Evolutionary conservation across 2,888 invertebrate species (phyloP).

Genomic region (Drosophila macrospina): DNA sequence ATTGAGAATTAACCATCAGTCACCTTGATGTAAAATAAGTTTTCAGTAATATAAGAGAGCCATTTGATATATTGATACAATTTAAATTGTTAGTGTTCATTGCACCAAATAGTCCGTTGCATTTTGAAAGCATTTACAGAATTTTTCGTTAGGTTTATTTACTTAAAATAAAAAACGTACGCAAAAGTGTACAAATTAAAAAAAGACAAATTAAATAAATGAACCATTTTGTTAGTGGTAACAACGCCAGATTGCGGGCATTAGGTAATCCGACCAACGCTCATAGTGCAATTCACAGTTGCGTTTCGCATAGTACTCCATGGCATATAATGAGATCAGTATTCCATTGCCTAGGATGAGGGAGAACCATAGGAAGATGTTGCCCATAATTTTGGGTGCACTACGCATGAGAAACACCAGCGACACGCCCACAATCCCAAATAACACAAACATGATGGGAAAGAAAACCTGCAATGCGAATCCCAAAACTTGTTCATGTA

Average conservation of each 20-base stretch:
- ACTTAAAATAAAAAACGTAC: conserved; percentile 48
- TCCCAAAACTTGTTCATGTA: conserved; percentile 94
- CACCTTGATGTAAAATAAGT: conserved; percentile 66
- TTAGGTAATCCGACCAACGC: conserved; percentile 80
- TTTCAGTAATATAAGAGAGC: conserved; percentile 35
- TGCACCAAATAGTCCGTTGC: background rate
- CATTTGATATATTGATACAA: conserved; percentile 36
- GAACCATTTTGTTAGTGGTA: conserved; percentile 53
- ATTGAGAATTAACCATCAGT: conserved; percentile 48
- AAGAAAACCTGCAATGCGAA: conserved; percentile 94
- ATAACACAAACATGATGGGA: conserved; percentile 92
- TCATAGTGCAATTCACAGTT: conserved; percentile 74
- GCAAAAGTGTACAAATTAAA: conserved; percentile 60
- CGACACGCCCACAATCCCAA: conserved; percentile 88
- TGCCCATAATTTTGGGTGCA: conserved; percentile 87
- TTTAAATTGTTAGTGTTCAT: background rate
- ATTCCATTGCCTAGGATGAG: conserved; percentile 91
- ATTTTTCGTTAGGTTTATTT: conserved; percentile 55
- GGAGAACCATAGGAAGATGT: conserved; percentile 94
- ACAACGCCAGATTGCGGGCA: conserved; percentile 87
- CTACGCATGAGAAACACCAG: conserved; percentile 87
- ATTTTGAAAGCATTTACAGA: conserved; percentile 18
- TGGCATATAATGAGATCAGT: conserved; percentile 89
- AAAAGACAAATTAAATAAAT: conserved; percentile 33
- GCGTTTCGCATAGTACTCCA: conserved; percentile 88